A percentile compares a stretch with the other conserved stretches of the same genome.
Conservation (phyloP, 2,888 invertebrate genomes). For the Chloromyia formosa region DNA sequence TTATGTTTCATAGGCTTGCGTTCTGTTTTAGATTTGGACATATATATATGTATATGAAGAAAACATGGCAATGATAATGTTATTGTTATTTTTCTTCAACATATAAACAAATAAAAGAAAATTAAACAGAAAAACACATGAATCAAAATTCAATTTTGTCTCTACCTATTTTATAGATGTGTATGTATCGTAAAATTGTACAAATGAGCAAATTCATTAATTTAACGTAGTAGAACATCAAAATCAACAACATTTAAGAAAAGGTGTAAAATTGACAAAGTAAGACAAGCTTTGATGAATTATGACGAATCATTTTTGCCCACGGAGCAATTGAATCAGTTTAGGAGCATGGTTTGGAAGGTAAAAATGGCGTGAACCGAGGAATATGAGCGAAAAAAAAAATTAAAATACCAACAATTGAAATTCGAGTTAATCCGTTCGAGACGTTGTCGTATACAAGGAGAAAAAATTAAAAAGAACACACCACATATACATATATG, state of each 20-base stretch:
- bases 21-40: not conserved
- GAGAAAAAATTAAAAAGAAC: not conserved
- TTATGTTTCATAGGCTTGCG: not conserved
- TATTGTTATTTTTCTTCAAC: not conserved
- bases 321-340: conserved; percentile 17
- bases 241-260: conserved; percentile 24
- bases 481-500: not conserved
- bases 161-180: conserved; percentile 41
- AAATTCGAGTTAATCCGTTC: conserved; percentile 19
- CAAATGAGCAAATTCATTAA: conserved; percentile 40
- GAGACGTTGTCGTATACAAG: conserved; percentile 28
- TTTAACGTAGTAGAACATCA: conserved; percentile 23
- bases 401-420: conserved; percentile 12
- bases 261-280: conserved; percentile 12
- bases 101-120: not conserved
- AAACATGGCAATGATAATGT: not conserved
- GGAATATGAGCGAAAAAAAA: not conserved
- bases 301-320: conserved; percentile 30
- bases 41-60: too few relatives aligned
- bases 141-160: conserved; percentile 29
- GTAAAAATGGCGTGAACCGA: not conserved
- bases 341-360: conserved; percentile 15
- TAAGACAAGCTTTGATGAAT: not conserved
- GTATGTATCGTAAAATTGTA: conserved; percentile 48
- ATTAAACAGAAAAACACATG: not conserved